A percentile compares a stretch with the other conserved stretches of the same genome.
Evolutionary conservation across 1,140 invertebrate species (phyloP).

Genomic region (Caenorhabditis brenneri): DNA sequence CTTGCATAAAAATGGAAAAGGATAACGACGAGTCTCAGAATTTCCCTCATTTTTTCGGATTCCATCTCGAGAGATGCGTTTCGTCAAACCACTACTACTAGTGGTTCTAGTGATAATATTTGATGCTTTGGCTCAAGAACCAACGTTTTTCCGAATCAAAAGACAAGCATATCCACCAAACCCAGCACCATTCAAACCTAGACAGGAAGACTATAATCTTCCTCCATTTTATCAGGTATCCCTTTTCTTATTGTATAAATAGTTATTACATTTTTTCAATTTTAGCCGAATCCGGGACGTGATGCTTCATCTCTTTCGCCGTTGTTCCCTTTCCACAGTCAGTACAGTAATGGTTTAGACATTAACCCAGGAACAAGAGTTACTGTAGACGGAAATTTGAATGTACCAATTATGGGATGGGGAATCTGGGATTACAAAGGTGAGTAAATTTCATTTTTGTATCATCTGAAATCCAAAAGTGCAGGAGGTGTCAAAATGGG

Average conservation of each 20-base stretch:
- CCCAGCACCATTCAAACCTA: conserved; percentile 56
- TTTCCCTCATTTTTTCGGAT: neutral
- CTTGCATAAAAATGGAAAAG: conserved; percentile 20
- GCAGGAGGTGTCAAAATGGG: conserved; percentile 57
- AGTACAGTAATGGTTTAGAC: conserved; percentile 59
- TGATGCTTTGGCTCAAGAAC: neutral
- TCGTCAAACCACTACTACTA: neutral
- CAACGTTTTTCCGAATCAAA: conserved; percentile 1
- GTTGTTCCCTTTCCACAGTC: conserved; percentile 58
- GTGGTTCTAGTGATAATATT: neutral
- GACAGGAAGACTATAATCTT: conserved; percentile 59
- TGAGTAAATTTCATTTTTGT: neutral
- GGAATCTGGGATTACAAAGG: conserved; percentile 61
- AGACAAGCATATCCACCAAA: conserved; percentile 59
- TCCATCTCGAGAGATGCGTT: neutral
- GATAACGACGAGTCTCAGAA: neutral
- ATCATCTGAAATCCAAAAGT: neutral
- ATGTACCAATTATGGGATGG: conserved; percentile 60
- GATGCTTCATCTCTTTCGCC: conserved; percentile 59
- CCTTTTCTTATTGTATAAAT: neutral
- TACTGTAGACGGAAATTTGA: conserved; percentile 60
- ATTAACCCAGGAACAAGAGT: conserved; percentile 59
- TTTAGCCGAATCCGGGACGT: conserved; percentile 58
- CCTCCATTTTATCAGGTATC: conserved; percentile 60
- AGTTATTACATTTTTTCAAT: neutral